A percentile compares a stretch with the other conserved stretches of the same genome.
Evolutionary conservation across 2,888 invertebrate genomes (phyloP).

Genomic region (Phasia obesa): DNA sequence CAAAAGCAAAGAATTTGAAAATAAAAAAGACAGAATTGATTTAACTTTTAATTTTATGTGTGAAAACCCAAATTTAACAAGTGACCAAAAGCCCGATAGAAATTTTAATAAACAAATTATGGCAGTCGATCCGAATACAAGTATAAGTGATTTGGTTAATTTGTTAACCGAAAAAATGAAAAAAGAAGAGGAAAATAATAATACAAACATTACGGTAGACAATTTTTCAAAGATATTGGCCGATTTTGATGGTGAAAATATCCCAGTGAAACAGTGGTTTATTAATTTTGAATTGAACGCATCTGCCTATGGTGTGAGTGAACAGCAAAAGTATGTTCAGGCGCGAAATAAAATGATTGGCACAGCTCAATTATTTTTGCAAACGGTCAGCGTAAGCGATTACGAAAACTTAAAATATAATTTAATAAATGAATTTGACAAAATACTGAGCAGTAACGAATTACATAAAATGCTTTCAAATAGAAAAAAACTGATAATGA

Average conservation of each 20-base stretch:
- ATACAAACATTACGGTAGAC: not conserved
- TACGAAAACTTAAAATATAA: not conserved
- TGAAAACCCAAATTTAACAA: too few relatives aligned
- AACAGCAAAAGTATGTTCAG: conserved; percentile 11
- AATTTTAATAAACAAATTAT: too few relatives aligned
- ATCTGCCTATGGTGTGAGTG: conserved; percentile 7
- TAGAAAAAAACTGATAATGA: not conserved
- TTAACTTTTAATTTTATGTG: too few relatives aligned
- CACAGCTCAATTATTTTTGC: not conserved
- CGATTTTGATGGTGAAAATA: conserved; percentile 21
- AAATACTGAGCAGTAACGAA: not conserved
- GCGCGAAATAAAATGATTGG: conserved; percentile 12
- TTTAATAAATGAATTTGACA: not conserved
- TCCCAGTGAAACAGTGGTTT: conserved; percentile 6
- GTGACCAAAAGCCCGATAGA: too few relatives aligned
- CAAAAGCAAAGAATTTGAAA: too few relatives aligned
- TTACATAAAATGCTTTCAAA: not conserved
- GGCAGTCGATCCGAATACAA: conserved; percentile 1
- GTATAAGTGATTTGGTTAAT: not conserved
- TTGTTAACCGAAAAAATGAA: conserved; percentile 1
- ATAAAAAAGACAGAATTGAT: too few relatives aligned
- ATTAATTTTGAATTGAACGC: conserved; percentile 11
- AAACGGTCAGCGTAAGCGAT: not conserved
- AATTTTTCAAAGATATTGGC: conserved; percentile 18
- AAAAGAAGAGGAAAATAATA: conserved; percentile 5